Evolutionary conservation across 2,888 invertebrate genomes (phyloP).

Genomic region (Meiosimyza decipiens): DNA sequence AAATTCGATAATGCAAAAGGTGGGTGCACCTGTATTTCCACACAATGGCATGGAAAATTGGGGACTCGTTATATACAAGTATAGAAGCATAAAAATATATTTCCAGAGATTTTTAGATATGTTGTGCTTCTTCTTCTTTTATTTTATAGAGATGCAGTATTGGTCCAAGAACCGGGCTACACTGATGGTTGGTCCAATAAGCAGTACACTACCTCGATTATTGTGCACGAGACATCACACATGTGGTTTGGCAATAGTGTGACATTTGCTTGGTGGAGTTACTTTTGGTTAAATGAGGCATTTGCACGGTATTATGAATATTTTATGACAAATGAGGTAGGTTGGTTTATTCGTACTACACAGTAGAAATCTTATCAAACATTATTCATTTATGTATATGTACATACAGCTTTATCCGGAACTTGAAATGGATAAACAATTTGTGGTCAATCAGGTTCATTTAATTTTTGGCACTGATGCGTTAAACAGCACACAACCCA

Average conservation of each 20-base stretch:
- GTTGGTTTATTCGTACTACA: conserved; percentile 42
- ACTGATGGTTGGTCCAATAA: conserved; percentile 55
- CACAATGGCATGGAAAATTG: conserved; percentile 91
- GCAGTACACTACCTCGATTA: conserved; percentile 70
- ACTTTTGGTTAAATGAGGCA: conserved; percentile 74
- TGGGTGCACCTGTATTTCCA: conserved; percentile 82
- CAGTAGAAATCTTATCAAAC: no score
- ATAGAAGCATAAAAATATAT: conserved; percentile 67
- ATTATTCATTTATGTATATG: conserved; percentile 64
- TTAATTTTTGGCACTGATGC: conserved; percentile 72
- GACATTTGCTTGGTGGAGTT: conserved; percentile 69
- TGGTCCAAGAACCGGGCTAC: conserved; percentile 51
- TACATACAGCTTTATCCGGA: conserved; percentile 71
- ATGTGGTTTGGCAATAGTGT: conserved; percentile 75
- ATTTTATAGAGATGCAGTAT: conserved; percentile 48
- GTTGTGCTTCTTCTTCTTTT: neutral
- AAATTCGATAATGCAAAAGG: conserved; percentile 79
- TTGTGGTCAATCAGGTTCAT: conserved; percentile 77
- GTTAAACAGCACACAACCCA: conserved; percentile 69
- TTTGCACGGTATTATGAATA: conserved; percentile 81
- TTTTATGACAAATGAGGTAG: conserved; percentile 66
- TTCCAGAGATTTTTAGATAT: neutral
- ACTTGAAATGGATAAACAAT: conserved; percentile 77
- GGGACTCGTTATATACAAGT: conserved; percentile 87
- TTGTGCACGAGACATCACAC: conserved; percentile 69